A percentile compares a stretch with the other conserved stretches of the same genome.
phyloP scores from a whole-genome alignment of 2,797 vertebrate species.

The Prionace glauca region DNA sequence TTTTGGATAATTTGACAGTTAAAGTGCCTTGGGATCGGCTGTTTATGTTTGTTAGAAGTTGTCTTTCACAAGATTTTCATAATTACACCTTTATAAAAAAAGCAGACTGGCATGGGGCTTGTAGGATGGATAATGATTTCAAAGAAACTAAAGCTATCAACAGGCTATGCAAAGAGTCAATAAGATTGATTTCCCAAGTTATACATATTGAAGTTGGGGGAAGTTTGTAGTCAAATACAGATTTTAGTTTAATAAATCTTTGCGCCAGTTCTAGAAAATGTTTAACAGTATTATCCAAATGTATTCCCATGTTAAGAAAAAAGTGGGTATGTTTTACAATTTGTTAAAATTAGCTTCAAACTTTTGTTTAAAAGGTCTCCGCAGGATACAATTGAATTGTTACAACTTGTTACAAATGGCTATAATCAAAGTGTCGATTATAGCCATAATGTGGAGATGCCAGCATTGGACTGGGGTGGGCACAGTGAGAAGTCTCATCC shows the following conservation, averaged over 20 bases:
- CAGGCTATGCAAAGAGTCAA: neutral
- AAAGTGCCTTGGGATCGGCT: neutral
- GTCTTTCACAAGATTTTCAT: neutral
- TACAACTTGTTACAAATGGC: neutral
- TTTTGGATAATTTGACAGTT: slow-evolving; percentile 1
- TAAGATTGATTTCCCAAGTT: neutral
- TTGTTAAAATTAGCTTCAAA: neutral
- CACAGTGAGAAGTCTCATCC: too few species aligned
- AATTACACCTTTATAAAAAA: neutral
- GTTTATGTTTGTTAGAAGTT: slow-evolving; percentile 18
- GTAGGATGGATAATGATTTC: neutral
- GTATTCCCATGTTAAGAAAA: neutral
- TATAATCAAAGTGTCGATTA: too few species aligned
- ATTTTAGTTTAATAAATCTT: neutral
- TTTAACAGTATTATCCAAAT: neutral
- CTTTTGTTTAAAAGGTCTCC: neutral
- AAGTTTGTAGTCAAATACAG: neutral
- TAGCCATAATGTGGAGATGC: too few species aligned
- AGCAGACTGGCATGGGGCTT: neutral
- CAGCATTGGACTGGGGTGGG: too few species aligned
- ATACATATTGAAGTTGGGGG: neutral
- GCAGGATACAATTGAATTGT: neutral
- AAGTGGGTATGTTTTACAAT: neutral
- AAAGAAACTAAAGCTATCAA: neutral
- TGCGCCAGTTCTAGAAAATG: neutral